These are phyloP conservation scores for Mongoloraphidia duomilia DNA, from an alignment of 2,888 invertebrate genomes.

Conservation along the genomic window DNA sequence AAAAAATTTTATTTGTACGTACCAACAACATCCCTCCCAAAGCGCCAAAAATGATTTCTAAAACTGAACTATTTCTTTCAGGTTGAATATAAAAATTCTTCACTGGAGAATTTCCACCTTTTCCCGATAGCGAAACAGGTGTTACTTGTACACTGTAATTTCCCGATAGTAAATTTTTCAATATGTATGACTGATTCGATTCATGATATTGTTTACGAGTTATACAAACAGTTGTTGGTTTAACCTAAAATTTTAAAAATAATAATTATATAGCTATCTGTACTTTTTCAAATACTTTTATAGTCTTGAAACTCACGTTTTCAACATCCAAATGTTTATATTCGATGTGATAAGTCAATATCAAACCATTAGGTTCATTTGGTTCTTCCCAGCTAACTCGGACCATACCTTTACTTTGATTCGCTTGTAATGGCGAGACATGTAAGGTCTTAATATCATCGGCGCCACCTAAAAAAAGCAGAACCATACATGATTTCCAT, in stretches of 20 bases:
- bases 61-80: slow-evolving; percentile 14
- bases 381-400: slow-evolving; percentile 73
- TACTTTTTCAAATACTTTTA: slow-evolving; percentile 4
- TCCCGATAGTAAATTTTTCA: slow-evolving; percentile 52
- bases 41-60: slow-evolving; percentile 22
- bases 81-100: slow-evolving; percentile 49
- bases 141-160: slow-evolving; percentile 69
- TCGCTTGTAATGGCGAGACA: slow-evolving; percentile 26
- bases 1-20: background rate
- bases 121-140: slow-evolving; percentile 65
- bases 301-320: slow-evolving; percentile 35
- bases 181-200: slow-evolving; percentile 32
- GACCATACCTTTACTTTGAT: slow-evolving; percentile 38
- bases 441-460: slow-evolving; percentile 41
- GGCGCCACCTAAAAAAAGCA: slow-evolving; percentile 5
- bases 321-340: slow-evolving; percentile 53
- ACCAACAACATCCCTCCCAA: slow-evolving; percentile 12
- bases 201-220: slow-evolving; percentile 43
- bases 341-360: slow-evolving; percentile 70
- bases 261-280: background rate
- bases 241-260: slow-evolving; percentile 31
- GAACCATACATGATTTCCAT: background rate
- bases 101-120: slow-evolving; percentile 44
- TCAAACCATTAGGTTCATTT: slow-evolving; percentile 69
- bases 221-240: slow-evolving; percentile 48